phyloP scores from a whole-genome alignment of 2,113 vertebrate genomes.

The Planiliza haematocheilus region DNA sequence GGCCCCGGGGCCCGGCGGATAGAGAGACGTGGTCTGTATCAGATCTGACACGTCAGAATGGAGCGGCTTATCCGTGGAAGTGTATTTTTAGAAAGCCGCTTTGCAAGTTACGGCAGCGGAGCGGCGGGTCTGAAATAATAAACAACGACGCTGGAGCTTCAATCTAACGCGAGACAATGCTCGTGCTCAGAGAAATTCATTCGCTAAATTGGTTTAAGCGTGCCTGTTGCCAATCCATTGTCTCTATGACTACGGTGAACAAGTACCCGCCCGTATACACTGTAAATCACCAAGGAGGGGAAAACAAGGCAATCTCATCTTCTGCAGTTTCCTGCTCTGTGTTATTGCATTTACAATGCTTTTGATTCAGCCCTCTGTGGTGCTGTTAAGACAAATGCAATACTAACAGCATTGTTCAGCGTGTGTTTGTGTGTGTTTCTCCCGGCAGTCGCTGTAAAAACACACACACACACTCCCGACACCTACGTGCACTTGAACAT shows the following conservation, averaged over 20 bases:
- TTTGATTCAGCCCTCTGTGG: slow-evolving; percentile 54
- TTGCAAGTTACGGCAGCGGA: slow-evolving; percentile 28
- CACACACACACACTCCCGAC: no score
- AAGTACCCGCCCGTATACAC: background rate
- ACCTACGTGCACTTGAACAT: slow-evolving; percentile 2
- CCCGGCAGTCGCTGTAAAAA: background rate
- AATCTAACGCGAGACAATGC: slow-evolving; percentile 8
- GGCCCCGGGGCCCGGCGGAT: slow-evolving; percentile 26
- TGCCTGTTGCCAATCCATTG: slow-evolving; percentile 34
- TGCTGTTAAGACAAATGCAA: slow-evolving; percentile 58
- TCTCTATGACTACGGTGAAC: slow-evolving; percentile 40
- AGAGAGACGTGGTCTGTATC: slow-evolving; percentile 43
- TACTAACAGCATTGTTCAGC: slow-evolving; percentile 21
- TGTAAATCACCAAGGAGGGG: slow-evolving; percentile 51
- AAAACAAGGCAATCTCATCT: slow-evolving; percentile 61
- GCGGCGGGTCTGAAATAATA: slow-evolving; percentile 14
- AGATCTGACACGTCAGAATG: slow-evolving; percentile 51
- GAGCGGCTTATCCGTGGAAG: slow-evolving; percentile 43
- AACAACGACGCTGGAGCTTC: background rate
- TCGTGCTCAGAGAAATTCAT: slow-evolving; percentile 24
- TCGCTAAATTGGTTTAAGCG: slow-evolving; percentile 35
- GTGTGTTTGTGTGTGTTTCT: slow-evolving; percentile 21
- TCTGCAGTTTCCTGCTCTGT: slow-evolving; percentile 30
- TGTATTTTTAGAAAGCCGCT: slow-evolving; percentile 25
- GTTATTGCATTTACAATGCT: slow-evolving; percentile 54